Percentiles rank a stretch among this genome's conserved stretches.
These are phyloP conservation scores for Chromis chromis DNA, from an alignment of 2,797 vertebrate genomes.

Conservation along the genomic window DNA sequence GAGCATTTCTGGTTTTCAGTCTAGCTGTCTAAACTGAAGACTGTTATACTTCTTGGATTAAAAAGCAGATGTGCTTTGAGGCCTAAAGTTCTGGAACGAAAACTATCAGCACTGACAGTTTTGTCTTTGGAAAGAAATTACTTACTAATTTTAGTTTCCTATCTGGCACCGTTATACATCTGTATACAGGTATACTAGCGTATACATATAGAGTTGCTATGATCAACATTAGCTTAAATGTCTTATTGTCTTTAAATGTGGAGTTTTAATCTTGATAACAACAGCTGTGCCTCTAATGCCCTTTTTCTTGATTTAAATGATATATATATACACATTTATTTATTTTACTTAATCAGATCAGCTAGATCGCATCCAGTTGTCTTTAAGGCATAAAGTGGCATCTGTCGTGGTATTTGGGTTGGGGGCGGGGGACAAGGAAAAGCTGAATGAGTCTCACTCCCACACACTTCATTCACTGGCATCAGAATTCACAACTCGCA, in stretches of 20 bases:
- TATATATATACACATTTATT: constrained; percentile 13
- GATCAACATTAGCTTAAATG: background rate
- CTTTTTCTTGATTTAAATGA: constrained; percentile 8
- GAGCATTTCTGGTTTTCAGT: background rate
- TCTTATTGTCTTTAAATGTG: constrained; percentile 9
- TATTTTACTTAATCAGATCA: constrained; percentile 41
- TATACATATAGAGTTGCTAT: background rate
- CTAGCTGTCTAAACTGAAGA: background rate
- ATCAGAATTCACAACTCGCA: constrained; percentile 85
- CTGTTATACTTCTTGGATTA: constrained; percentile 16
- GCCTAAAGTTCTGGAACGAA: constrained; percentile 5
- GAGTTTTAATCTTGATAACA: constrained; percentile 15
- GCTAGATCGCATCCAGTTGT: constrained; percentile 33
- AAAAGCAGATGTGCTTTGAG: constrained; percentile 11
- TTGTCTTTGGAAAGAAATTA: background rate
- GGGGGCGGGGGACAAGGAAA: constrained; percentile 72
- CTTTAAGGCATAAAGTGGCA: constrained; percentile 69
- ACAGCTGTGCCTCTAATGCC: constrained; percentile 7
- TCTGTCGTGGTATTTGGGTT: constrained; percentile 71
- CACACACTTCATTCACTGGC: constrained; percentile 86
- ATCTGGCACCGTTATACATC: too few relatives aligned
- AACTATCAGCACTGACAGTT: background rate
- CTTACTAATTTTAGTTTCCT: background rate
- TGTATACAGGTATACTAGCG: background rate
- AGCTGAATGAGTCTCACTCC: constrained; percentile 87